These are phyloP conservation scores for Leucophora obtusa DNA, from an alignment of 2,888 invertebrate genomes.

Conservation along the genomic window DNA sequence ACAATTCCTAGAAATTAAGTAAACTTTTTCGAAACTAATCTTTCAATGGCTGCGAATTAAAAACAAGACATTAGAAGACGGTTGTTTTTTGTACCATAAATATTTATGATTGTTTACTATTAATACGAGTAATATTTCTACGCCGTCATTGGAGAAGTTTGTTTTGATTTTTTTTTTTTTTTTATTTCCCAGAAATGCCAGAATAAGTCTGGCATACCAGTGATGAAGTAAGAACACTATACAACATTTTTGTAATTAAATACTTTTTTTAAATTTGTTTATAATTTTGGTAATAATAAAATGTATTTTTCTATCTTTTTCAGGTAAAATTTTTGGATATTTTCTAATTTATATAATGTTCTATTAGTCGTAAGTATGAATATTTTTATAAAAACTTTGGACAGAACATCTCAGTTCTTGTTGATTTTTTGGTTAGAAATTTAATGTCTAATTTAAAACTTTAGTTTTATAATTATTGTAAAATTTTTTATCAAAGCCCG, in stretches of 20 bases:
- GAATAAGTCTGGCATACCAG: background rate
- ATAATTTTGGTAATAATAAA: background rate
- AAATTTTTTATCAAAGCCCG: too few relatives aligned
- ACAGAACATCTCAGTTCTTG: too few relatives aligned
- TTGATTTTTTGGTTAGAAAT: too few relatives aligned
- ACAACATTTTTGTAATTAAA: slow-evolving; percentile 36
- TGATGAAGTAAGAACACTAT: background rate
- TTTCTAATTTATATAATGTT: too few relatives aligned
- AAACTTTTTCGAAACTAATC: slow-evolving; percentile 31
- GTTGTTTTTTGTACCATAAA: background rate
- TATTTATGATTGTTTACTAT: background rate
- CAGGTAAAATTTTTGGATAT: slow-evolving; percentile 33
- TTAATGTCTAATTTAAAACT: too few relatives aligned
- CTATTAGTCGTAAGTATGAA: too few relatives aligned
- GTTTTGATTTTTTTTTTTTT: too few relatives aligned
- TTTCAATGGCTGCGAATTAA: slow-evolving; percentile 41
- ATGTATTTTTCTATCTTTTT: slow-evolving; percentile 23
- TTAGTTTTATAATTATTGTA: too few relatives aligned
- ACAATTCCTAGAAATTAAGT: slow-evolving; percentile 52
- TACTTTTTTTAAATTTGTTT: slow-evolving; percentile 44
- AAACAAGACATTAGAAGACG: slow-evolving; percentile 1
- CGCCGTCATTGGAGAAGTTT: slow-evolving; percentile 2
- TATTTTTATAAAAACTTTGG: too few relatives aligned
- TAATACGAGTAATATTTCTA: background rate
- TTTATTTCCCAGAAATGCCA: slow-evolving; percentile 26